Conservation (phyloP, 1,140 invertebrate species). For the Drosophila repletoides region DNA sequence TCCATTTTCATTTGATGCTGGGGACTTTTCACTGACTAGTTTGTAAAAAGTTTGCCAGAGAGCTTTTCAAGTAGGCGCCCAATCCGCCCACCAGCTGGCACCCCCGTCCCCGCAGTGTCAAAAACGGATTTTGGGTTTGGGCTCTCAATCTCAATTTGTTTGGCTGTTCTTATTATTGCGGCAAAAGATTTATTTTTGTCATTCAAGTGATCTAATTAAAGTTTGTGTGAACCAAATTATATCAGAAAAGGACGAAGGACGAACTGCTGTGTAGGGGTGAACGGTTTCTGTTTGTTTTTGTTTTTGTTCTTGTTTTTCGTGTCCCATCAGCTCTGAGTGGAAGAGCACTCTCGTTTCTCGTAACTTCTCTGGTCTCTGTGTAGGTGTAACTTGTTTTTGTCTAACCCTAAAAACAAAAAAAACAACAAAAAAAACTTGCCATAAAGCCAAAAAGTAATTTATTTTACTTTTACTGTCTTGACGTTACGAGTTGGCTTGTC, state of each 20-base stretch:
- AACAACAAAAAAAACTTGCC: slow-evolving; percentile 36
- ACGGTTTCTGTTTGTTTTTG: no score
- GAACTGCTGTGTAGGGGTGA: slow-evolving; percentile 38
- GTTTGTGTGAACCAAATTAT: slow-evolving; percentile 64
- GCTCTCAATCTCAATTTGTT: slow-evolving; percentile 56
- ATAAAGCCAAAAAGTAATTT: slow-evolving; percentile 68
- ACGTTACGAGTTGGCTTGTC: slow-evolving; percentile 22
- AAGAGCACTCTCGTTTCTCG: no score
- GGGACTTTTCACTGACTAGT: slow-evolving; percentile 58
- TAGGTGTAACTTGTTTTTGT: slow-evolving; percentile 65
- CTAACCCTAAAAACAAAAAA: slow-evolving; percentile 25
- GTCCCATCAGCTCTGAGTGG: slow-evolving; percentile 8
- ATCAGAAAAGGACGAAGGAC: slow-evolving; percentile 4
- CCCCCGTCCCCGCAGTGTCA: background rate
- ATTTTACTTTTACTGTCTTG: slow-evolving; percentile 63
- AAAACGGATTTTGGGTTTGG: slow-evolving; percentile 5
- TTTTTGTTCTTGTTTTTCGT: slow-evolving; percentile 9
- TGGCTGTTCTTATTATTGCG: slow-evolving; percentile 70
- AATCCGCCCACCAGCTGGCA: background rate
- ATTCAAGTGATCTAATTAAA: slow-evolving; percentile 78
- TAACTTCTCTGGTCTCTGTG: no score
- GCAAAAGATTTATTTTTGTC: slow-evolving; percentile 75
- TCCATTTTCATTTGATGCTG: slow-evolving; percentile 71
- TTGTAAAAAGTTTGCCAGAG: slow-evolving; percentile 58
- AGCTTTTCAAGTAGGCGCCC: slow-evolving; percentile 50